Base-by-base conservation (phyloP, 2,888 invertebrate species). In the Brachyptera risi region DNA sequence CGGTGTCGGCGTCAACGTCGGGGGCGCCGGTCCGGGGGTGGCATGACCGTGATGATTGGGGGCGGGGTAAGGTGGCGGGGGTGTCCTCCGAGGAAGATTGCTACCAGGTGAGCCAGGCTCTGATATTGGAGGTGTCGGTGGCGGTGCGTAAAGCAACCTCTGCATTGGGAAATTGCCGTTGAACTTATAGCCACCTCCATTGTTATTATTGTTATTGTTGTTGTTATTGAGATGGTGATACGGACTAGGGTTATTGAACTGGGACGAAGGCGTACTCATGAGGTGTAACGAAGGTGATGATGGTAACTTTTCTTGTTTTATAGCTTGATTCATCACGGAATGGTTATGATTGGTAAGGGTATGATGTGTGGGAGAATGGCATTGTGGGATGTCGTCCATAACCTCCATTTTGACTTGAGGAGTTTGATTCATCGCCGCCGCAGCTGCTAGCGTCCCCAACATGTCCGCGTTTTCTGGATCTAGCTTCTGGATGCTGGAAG, bases 401-500 rank as follows among this genome's bases (percentile, higher is more conserved):
- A 87, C 84, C 75, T 91, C 90, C 74, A 90, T 80, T 75, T 91
- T 91, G 69, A 91, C 87, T 73, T 89, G 89, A 2, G 83, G 81
- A 7, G 69, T 64, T 15, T 54, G 54, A 23, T 31, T 54, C 54
- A 54, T 54, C 70, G 73, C 67, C 70, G 83, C 74, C 68, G 85
- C 76, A 59, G 86, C 81, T 66, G 87, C 86, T 68, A 92, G 78
- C 89, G 92, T 91, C 71, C 90, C 88, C 68, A 92, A 78, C 89
- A 92, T 91, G 71, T 90, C 88, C 58, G 92, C 91, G 74, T 92
- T 92, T 75, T 92, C 92, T 26, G 92, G 90, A 74, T 93, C 92
- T 72, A 92, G 87, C 76, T 92, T 92, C 73, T 91, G 86, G 76
- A 92, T 91, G 72, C 91, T 91, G 74, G 90, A 90, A 67, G 92